Percentiles rank a stretch among this genome's conserved stretches.
These are phyloP conservation scores for Griposia aprilina DNA, from an alignment of 2,888 invertebrate genomes.

Conservation along the genomic window DNA sequence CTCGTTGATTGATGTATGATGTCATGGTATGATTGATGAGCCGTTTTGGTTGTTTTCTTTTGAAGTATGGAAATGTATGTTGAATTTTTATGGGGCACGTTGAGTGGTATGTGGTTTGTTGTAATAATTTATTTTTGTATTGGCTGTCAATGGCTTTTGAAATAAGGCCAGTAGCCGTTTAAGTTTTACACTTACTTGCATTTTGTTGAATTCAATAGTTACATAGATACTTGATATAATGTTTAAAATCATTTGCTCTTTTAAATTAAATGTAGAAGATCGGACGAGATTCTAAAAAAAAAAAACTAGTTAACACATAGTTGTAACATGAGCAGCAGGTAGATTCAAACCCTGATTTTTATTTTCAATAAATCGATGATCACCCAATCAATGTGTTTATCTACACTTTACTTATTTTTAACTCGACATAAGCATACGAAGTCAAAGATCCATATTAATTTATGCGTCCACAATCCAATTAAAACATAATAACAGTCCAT, in stretches of 20 bases:
- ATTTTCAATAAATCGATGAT: slow-evolving; percentile 16
- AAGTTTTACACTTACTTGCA: background rate
- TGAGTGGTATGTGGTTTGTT: slow-evolving; percentile 23
- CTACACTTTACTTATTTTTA: slow-evolving; percentile 28
- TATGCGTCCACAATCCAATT: slow-evolving; percentile 50
- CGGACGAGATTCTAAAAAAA: background rate
- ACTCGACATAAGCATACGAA: slow-evolving; percentile 33
- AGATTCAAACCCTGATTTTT: slow-evolving; percentile 35
- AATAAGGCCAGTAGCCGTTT: slow-evolving; percentile 8
- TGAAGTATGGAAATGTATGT: slow-evolving; percentile 14
- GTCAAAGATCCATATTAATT: slow-evolving; percentile 31
- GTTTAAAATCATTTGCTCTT: background rate
- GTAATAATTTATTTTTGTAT: slow-evolving; percentile 12
- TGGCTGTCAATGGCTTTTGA: background rate
- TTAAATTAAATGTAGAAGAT: background rate
- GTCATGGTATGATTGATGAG: slow-evolving; percentile 52
- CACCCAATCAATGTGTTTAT: slow-evolving; percentile 12
- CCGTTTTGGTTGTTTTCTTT: slow-evolving; percentile 35
- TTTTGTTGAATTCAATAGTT: background rate
- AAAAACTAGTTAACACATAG: background rate
- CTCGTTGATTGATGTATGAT: slow-evolving; percentile 48
- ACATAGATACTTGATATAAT: background rate
- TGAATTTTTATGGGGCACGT: slow-evolving; percentile 31
- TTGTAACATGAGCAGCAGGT: slow-evolving; percentile 26
- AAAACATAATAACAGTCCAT: slow-evolving; percentile 55